A percentile compares a stretch with the other conserved stretches of the same genome.
These are phyloP conservation scores for Lutraria rhynchaena DNA, from an alignment of 1,140 invertebrate genomes.

Conservation along the genomic window DNA sequence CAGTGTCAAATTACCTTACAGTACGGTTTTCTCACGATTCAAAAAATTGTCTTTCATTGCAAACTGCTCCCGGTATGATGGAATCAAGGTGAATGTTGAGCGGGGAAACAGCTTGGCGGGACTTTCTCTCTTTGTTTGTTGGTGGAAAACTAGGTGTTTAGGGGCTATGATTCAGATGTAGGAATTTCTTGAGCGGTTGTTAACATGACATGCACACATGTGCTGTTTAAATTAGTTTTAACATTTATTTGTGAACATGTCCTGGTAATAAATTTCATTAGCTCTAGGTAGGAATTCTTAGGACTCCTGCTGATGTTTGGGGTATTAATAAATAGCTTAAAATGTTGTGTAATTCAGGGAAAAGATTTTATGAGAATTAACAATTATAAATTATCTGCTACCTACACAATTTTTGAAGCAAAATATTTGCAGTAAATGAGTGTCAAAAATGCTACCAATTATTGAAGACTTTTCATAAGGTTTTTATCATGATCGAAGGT, in stretches of 20 bases:
- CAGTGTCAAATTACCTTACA: constrained; percentile 49
- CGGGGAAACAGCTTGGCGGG: constrained; percentile 32
- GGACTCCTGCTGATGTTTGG: background rate
- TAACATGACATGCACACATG: constrained; percentile 55
- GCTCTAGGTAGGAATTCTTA: background rate
- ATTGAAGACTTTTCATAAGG: too few relatives aligned
- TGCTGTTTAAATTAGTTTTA: constrained; percentile 52
- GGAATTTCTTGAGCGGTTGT: constrained; percentile 30
- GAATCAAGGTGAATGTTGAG: constrained; percentile 57
- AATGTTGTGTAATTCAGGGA: too few relatives aligned
- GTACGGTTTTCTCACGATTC: constrained; percentile 58
- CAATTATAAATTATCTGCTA: too few relatives aligned
- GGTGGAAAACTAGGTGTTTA: constrained; percentile 36
- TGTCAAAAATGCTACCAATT: too few relatives aligned
- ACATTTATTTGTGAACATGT: constrained; percentile 53
- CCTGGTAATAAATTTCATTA: constrained; percentile 6
- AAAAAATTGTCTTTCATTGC: constrained; percentile 51
- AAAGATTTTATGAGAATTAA: too few relatives aligned
- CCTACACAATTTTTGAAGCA: too few relatives aligned
- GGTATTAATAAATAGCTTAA: too few relatives aligned
- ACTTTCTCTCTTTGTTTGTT: constrained; percentile 44
- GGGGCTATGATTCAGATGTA: constrained; percentile 34
- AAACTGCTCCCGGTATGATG: constrained; percentile 35
- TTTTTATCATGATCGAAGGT: too few relatives aligned
- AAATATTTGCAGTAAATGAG: too few relatives aligned